Conservation (phyloP, 2,888 invertebrate species). For the Chrysolina americana region DNA sequence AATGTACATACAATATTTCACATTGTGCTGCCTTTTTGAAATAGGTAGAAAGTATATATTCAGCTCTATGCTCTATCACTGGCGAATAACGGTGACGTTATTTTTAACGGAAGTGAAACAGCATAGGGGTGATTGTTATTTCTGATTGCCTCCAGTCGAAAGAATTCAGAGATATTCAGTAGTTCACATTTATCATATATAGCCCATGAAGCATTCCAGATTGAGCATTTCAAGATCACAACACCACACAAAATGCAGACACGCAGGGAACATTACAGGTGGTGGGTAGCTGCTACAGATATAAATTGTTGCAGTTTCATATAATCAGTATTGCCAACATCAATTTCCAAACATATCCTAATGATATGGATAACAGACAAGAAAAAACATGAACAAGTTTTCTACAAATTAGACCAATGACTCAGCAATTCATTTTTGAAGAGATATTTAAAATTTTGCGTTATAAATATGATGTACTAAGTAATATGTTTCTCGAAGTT, state of each 20-base stretch:
- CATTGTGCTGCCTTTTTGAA: too few relatives aligned
- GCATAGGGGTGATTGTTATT: too few relatives aligned
- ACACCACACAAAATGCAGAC: slow-evolving; percentile 55
- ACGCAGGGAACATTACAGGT: slow-evolving; percentile 54
- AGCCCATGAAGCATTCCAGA: slow-evolving; percentile 2
- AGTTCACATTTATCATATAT: too few relatives aligned
- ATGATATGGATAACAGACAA: neutral
- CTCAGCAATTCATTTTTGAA: neutral
- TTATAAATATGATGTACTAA: neutral
- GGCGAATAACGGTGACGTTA: too few relatives aligned
- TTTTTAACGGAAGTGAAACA: too few relatives aligned
- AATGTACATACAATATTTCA: too few relatives aligned
- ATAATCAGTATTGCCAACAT: slow-evolving; percentile 36
- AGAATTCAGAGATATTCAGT: too few relatives aligned
- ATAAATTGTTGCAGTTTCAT: slow-evolving; percentile 43
- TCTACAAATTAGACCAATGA: neutral
- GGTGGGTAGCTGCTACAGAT: slow-evolving; percentile 54
- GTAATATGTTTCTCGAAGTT: too few relatives aligned
- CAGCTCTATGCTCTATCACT: too few relatives aligned
- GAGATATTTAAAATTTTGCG: too few relatives aligned
- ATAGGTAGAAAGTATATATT: too few relatives aligned
- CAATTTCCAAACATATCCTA: slow-evolving; percentile 1
- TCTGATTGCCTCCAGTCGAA: too few relatives aligned
- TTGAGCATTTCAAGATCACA: slow-evolving; percentile 31
- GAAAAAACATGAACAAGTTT: neutral